Base-by-base conservation (phyloP, 2,797 vertebrate genomes). In the Xenopus petersii region DNA sequence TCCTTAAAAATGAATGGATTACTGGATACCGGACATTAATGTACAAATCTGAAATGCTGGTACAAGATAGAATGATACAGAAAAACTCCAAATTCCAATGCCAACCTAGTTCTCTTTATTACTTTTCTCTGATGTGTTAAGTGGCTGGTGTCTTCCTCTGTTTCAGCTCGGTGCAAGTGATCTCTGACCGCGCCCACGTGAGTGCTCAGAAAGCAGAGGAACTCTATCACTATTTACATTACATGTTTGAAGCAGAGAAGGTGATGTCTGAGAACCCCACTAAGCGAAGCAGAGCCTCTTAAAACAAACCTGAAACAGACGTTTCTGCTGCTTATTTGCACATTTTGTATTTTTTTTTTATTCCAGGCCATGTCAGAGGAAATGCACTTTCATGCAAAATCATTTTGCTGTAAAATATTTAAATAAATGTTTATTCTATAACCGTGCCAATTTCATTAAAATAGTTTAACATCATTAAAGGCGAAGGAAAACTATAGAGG, bases 181-280 rank as follows among this genome's bases (percentile, higher is more conserved):
- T 98, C 1, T 89, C 93, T 26, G 59, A 73, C 0, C 82, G 82
- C 10, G 92, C 90, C 60, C 83, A 80, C 58, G 86, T 95, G 83
- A 93, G 86, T 82, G 84, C 0, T 11, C 82, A 83, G 80, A 91
- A 90, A 84, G 95, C 95, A 0, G 92, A 97, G 80, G 92, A 94
- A 81, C 86, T 96, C 80, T 89, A 89, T 80, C 90, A 83, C 73
- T 92, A 94, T 70, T 80, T 96, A 33, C 93, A 74, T 62, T 88
- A 91, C 63, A 64, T 84, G 12, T 94, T 91, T 30, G 93, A 96
- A 12, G 17, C 75, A 0, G 83, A 87, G 12, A 85, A 94, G 83
- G 59, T 94, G 70, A 88, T 87, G 4, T 26, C 21, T 12, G 62
- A 73, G 66, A 74, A 74, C 21, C 54, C 13, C 3, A 30, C 0